Evolutionary conservation across 1,140 invertebrate species (phyloP), one percentile per base, ranked within the genome.

Genomic region (Bombus vancouverensis): DNA sequence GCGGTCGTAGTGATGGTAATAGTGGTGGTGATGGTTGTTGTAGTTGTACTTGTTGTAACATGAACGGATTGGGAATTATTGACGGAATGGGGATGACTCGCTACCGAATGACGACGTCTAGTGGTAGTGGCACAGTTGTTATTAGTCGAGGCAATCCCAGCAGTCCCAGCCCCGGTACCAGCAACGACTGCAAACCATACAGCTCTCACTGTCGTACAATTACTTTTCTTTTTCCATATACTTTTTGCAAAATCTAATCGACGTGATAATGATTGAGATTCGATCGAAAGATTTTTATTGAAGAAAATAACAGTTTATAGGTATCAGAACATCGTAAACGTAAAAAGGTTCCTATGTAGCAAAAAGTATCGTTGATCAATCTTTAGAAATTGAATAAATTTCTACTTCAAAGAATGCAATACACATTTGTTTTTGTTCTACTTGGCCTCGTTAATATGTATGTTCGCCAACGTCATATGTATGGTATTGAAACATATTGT

Each of bases 61-160:
- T 94, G 92, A 93, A 88, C 83, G 91, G 94, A 92, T 92, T 95
- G 93, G 92, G 93, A 94, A 93, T 95, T 94, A 92, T 94, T 94
- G 91, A 91, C 89, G 92, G 92, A 92, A 93, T 93, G 92, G 92
- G 94, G 94, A 93, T 95, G 94, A 93, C 93, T 95, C 84, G 95
- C 94, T 91, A 95, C 93, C 91, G 95, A 95, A 91, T 95, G 94
- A 93, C 95, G 94, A 90, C 94, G 94, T 89, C 94, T 94, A 92
- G 93, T 93, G 84, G 94, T 92, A 91, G 91, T 91, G 90, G 91
- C 92, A 92, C 92, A 91, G 92, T 93, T 94, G 92, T 87, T 92
- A 91, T 94, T 94, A 92, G 92, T 92, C 91, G 91, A 92, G 91
- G 88, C 88, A 90, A 93, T 93, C 89, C 93, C 92, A 90, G 92